Evolutionary conservation across 2,797 vertebrate genomes (phyloP).

Genomic region (Helostoma temminkii): DNA sequence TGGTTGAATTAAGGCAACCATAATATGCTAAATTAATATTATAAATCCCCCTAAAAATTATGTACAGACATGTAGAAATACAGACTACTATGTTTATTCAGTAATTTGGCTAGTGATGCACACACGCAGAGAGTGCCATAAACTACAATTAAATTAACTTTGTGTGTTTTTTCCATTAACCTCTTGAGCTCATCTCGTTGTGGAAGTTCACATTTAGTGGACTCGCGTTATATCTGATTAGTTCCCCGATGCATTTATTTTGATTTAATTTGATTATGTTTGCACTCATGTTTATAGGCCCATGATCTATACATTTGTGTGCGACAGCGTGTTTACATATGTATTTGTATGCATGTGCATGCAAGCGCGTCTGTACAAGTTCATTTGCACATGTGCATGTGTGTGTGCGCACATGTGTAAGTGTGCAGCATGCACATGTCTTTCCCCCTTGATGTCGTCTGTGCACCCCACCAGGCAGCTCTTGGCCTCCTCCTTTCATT

Average conservation of each 20-base stretch:
- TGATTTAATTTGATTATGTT: slow-evolving; percentile 47
- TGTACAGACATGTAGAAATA: background rate
- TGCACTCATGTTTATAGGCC: slow-evolving; percentile 50
- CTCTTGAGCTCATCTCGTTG: slow-evolving; percentile 39
- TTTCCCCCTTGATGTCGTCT: slow-evolving; percentile 74
- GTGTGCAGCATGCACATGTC: slow-evolving; percentile 74
- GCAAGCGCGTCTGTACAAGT: slow-evolving; percentile 13
- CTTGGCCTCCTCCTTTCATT: slow-evolving; percentile 95
- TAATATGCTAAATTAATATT: background rate
- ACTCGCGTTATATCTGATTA: slow-evolving; percentile 52
- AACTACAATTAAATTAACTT: slow-evolving; percentile 40
- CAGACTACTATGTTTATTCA: background rate
- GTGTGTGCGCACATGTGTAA: slow-evolving; percentile 42
- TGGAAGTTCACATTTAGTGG: slow-evolving; percentile 40
- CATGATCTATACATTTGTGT: slow-evolving; percentile 6
- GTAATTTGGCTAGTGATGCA: background rate
- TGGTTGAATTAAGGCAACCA: background rate
- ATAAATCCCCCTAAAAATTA: background rate
- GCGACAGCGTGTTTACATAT: slow-evolving; percentile 24
- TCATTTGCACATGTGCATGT: slow-evolving; percentile 31
- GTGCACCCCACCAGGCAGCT: slow-evolving; percentile 90
- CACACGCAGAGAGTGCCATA: background rate
- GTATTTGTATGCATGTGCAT: slow-evolving; percentile 37
- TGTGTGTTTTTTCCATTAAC: slow-evolving; percentile 55
- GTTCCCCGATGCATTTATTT: slow-evolving; percentile 47